phyloP scores from a whole-genome alignment of 2,888 invertebrate genomes.

The Doris montereyensis region DNA sequence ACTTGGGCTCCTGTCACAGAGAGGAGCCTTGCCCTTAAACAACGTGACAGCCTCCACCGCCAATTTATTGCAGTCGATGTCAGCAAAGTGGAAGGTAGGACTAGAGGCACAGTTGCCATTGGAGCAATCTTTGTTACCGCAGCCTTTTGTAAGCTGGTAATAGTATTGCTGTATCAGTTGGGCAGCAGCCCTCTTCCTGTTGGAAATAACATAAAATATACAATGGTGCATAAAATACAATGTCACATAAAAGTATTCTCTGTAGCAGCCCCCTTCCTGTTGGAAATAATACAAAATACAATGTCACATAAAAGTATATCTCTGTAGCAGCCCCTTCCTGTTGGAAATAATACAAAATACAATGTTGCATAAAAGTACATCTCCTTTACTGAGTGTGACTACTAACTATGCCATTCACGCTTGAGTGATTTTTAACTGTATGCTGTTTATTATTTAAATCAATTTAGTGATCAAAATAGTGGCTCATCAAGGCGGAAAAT shows the following conservation, averaged over 20 bases:
- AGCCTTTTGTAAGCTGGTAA: constrained; percentile 92
- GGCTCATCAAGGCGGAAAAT: too few relatives aligned
- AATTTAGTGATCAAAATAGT: too few relatives aligned
- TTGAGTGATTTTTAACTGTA: too few relatives aligned
- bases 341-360: not conserved
- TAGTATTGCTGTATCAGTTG: constrained; percentile 90
- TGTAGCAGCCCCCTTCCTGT: not conserved
- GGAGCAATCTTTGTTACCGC: constrained; percentile 89
- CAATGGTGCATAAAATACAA: not conserved
- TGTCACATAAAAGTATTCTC: not conserved
- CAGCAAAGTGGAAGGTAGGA: constrained; percentile 65
- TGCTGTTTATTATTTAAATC: too few relatives aligned
- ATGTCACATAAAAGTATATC: not conserved
- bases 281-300: not conserved
- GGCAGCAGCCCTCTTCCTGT: constrained; percentile 76
- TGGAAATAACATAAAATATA: not conserved
- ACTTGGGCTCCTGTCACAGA: constrained; percentile 79
- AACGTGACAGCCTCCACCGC: constrained; percentile 90
- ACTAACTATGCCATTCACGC: too few relatives aligned
- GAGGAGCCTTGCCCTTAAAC: constrained; percentile 83
- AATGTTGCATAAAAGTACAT: not conserved
- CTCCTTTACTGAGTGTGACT: too few relatives aligned
- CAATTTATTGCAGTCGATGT: constrained; percentile 88
- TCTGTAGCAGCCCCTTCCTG: not conserved
- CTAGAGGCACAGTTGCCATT: constrained; percentile 93